A percentile compares a stretch with the other conserved stretches of the same genome.
Conservation (phyloP, 2,888 invertebrate species). For the Lochmaea capreae region DNA sequence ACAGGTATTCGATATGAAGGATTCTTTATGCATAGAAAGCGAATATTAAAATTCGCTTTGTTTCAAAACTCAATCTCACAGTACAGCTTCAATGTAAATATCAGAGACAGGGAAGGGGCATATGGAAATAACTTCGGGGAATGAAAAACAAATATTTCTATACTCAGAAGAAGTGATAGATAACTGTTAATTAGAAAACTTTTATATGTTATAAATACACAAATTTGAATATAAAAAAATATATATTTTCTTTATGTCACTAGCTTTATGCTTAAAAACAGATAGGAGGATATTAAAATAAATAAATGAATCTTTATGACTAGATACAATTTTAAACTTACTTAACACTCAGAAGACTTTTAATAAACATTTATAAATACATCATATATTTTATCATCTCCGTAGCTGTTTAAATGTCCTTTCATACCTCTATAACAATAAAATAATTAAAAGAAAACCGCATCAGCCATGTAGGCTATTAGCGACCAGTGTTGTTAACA, state of each 20-base stretch:
- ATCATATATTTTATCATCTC: too few relatives aligned
- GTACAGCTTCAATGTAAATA: conserved; percentile 63
- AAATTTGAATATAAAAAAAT: neutral
- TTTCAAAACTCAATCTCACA: conserved; percentile 64
- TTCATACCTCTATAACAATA: too few relatives aligned
- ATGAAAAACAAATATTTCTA: neutral
- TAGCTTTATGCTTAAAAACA: too few relatives aligned
- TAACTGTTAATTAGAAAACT: neutral
- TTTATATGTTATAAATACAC: neutral
- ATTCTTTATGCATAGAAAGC: conserved; percentile 60
- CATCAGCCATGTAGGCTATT: too few relatives aligned
- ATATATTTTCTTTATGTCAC: neutral
- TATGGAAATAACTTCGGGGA: neutral
- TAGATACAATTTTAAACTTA: too few relatives aligned
- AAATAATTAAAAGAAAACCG: too few relatives aligned
- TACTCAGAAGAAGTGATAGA: conserved; percentile 4
- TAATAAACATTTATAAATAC: too few relatives aligned
- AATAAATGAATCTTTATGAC: too few relatives aligned
- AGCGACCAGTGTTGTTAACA: too few relatives aligned
- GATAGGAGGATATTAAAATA: too few relatives aligned
- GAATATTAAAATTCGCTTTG: conserved; percentile 65
- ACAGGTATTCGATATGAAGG: conserved; percentile 59
- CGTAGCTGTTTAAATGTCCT: too few relatives aligned
- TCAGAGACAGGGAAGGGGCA: conserved; percentile 52
- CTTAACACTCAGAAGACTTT: too few relatives aligned